These are phyloP conservation scores for Schizothorax lantsangensis DNA, from an alignment of 2,797 vertebrate genomes.

Conservation along the genomic window DNA sequence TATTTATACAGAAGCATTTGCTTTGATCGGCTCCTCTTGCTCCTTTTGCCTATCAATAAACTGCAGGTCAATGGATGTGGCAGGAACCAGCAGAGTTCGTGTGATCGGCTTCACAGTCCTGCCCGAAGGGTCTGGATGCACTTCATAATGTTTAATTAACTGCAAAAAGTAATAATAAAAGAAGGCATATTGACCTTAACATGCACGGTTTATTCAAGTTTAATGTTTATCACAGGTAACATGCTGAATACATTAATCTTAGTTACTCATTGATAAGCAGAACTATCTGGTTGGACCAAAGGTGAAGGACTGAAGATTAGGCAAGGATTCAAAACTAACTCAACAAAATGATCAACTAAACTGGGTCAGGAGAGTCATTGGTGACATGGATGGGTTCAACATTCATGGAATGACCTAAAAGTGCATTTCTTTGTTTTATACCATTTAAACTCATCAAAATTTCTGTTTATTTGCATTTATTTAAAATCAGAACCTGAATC, in stretches of 20 bases:
- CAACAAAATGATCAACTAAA: constrained; percentile 4
- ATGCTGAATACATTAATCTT: not conserved
- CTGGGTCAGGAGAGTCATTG: not conserved
- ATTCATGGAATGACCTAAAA: not conserved
- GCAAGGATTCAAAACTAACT: constrained; percentile 11
- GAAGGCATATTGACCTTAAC: not conserved
- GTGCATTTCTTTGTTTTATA: not conserved
- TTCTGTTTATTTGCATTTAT: too few species aligned
- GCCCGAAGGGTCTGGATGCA: constrained; percentile 76
- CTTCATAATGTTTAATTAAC: constrained; percentile 77
- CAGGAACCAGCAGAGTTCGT: constrained; percentile 78
- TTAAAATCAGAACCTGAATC: not conserved
- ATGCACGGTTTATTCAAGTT: not conserved
- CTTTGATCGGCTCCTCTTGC: not conserved
- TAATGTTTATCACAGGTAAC: not conserved
- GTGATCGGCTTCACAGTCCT: constrained; percentile 73
- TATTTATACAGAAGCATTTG: constrained; percentile 1
- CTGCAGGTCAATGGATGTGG: constrained; percentile 75
- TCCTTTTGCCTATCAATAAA: constrained; percentile 71
- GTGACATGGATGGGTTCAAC: not conserved
- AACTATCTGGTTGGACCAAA: constrained; percentile 47
- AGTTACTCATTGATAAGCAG: constrained; percentile 56
- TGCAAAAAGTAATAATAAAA: constrained; percentile 49
- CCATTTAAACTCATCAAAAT: not conserved
- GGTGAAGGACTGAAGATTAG: constrained; percentile 42